Percentiles rank a stretch among this genome's conserved stretches.
phyloP scores from a whole-genome alignment of 2,113 vertebrate genomes.

The Ondatra zibethicus region DNA sequence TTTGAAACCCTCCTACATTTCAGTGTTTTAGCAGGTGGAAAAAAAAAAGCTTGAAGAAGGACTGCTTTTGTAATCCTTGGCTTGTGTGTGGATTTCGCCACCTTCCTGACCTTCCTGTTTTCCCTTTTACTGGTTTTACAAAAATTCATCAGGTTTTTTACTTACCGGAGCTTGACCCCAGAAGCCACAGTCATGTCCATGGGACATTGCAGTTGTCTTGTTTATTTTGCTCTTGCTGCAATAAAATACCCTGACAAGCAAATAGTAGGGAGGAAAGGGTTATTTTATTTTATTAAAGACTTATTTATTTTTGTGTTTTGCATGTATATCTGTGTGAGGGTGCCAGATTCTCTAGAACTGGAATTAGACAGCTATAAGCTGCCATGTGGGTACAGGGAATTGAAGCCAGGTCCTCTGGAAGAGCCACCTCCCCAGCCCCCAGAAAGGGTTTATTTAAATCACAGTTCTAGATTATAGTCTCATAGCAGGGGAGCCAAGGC shows the following conservation, averaged over 20 bases:
- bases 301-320: not conserved
- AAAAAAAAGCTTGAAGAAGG: constrained; percentile 4
- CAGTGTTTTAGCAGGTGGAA: constrained; percentile 68
- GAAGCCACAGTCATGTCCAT: not conserved
- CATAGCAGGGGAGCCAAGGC: not conserved
- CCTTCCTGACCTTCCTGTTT: constrained; percentile 62
- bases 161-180: not conserved
- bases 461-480: not conserved
- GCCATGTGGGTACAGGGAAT: not conserved
- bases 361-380: not conserved
- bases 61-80: constrained; percentile 11
- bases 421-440: not conserved
- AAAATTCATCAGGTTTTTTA: constrained; percentile 32
- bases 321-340: not conserved
- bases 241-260: not conserved
- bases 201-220: not conserved
- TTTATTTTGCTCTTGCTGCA: not conserved
- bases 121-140: constrained; percentile 21
- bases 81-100: constrained; percentile 48
- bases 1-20: constrained; percentile 34
- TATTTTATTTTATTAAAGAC: not conserved
- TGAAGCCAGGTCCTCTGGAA: not conserved
- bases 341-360: not conserved
- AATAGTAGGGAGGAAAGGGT: not conserved
- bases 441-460: not conserved